Percentiles rank a stretch among this genome's conserved stretches.
These are phyloP conservation scores for Dunckerocampus dactyliophorus DNA, from an alignment of 2,113 vertebrate species.

Conservation along the genomic window DNA sequence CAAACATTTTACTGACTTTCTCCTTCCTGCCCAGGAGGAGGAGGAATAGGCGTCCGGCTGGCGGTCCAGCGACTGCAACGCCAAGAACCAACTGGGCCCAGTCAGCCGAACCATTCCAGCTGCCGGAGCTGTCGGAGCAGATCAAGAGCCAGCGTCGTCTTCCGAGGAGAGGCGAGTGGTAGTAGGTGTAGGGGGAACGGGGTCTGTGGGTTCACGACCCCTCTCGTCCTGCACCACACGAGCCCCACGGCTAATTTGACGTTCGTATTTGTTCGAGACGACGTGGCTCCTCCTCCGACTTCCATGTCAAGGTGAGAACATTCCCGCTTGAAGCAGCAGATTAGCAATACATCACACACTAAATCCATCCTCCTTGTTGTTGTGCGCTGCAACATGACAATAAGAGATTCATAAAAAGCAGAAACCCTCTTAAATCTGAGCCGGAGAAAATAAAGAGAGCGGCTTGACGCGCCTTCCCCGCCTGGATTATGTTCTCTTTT, in stretches of 20 bases:
- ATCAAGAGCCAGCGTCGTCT: constrained; percentile 48
- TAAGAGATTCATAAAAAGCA: constrained; percentile 15
- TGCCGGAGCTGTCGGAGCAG: constrained; percentile 51
- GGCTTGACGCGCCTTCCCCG: constrained; percentile 43
- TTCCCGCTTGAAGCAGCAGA: constrained; percentile 16
- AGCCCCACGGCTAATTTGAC: neutral
- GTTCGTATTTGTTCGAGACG: neutral
- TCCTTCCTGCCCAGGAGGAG: too few species aligned
- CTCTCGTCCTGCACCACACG: neutral
- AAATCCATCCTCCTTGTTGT: constrained; percentile 23
- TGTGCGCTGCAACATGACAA: constrained; percentile 10
- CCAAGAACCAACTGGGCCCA: constrained; percentile 54
- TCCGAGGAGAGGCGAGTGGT: constrained; percentile 1
- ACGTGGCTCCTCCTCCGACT: neutral
- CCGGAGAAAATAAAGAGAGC: constrained; percentile 36
- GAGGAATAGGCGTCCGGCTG: constrained; percentile 21
- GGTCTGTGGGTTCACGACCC: neutral
- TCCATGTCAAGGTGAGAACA: constrained; percentile 15
- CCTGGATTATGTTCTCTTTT: constrained; percentile 57
- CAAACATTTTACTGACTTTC: too few species aligned
- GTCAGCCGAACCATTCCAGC: constrained; percentile 58
- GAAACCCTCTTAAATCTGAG: constrained; percentile 40
- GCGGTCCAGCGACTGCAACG: constrained; percentile 19
- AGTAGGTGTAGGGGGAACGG: too few species aligned
- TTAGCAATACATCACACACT: constrained; percentile 9